Evolutionary conservation across 2,113 vertebrate species (phyloP).

Genomic region (Saccopteryx bilineata): DNA sequence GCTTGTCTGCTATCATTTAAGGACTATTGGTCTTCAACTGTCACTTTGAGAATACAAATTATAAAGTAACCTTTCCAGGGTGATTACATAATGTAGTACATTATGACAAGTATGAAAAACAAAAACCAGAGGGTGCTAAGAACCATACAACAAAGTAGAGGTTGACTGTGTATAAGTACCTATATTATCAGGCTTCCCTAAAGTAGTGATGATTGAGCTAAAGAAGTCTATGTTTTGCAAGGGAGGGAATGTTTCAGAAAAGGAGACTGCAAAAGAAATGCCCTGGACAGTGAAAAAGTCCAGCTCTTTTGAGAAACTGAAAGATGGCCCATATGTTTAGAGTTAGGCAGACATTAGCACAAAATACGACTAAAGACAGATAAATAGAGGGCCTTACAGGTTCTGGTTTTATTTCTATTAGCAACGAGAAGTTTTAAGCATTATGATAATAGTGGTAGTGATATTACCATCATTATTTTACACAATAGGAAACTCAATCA

Average conservation of each 20-base stretch:
- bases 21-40: background rate
- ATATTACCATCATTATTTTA: background rate
- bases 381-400: background rate
- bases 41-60: background rate
- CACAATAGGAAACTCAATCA: background rate
- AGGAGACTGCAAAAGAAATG: background rate
- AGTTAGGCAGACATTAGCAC: background rate
- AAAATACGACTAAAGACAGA: background rate
- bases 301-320: background rate
- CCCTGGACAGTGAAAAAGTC: background rate
- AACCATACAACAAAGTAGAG: background rate
- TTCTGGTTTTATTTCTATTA: conserved; percentile 11
- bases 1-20: background rate
- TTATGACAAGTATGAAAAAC: background rate
- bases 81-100: background rate
- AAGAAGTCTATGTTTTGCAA: background rate
- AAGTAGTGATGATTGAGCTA: background rate
- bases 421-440: background rate
- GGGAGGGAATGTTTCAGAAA: background rate
- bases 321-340: background rate
- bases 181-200: background rate
- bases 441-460: background rate
- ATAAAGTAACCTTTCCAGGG: background rate
- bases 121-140: background rate
- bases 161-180: background rate